Base-by-base conservation (phyloP, 2,888 invertebrate genomes). In the Metalampra italica region DNA sequence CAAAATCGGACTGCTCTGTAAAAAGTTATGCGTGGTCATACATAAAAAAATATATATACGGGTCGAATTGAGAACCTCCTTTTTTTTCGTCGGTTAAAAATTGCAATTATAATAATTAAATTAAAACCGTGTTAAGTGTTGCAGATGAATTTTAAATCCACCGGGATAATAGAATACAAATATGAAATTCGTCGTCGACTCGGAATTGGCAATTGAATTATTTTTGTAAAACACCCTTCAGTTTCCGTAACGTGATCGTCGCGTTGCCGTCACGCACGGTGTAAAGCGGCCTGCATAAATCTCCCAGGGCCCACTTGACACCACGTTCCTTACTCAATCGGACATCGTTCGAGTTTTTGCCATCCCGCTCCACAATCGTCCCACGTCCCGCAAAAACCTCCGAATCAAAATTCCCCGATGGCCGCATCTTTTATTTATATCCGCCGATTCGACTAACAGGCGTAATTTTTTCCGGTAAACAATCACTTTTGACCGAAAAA, bases 401-500 rank as follows among this genome's bases (percentile, higher is more conserved):
- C 84, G 82, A 87, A 89, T 88, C 88, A 87, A 88, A 87, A 89
- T 88, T 87, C 88, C 75, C 75, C 64, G 61, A 66, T 68, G 71
- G 59, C 63, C 71, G 52, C 82, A 88, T 89, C 84, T 88, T 87
- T 89, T 88, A 89, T 89, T 87, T 86, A 89, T 88, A 62, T 69
- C 61, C 68, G 62, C 71, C 78, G 78, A 75, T 81, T 77, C 82
- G 78, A 72, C 83, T 87, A 87, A 88, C 88, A 86, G 87, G 74
- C 83, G 86, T 87, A 84, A 88, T 89, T 89, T 89, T 89, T 88
- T 88, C 88, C 88, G 81, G 77, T 82, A 89, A 88, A 89, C 88
- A 89, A 88, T 87, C 87, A 86, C 79, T 88, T 89, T 88, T 88
- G 84, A 68, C 82, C 79, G 85, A 88, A 89, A 89, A 89, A 86